Evolutionary conservation across 2,797 vertebrate species (phyloP).

Genomic region (Craterocephalus amniculus): DNA sequence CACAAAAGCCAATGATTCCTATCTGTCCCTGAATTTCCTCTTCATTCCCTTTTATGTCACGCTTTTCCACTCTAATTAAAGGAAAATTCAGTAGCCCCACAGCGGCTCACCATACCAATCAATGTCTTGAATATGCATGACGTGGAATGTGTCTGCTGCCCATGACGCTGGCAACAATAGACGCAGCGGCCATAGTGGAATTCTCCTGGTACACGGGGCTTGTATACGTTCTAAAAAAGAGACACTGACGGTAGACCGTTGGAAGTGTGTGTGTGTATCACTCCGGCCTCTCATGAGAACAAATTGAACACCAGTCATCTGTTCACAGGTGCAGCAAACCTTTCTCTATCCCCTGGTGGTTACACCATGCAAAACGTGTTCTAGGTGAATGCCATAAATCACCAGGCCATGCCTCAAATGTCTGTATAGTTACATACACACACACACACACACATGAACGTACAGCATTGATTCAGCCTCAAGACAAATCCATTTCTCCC

Average conservation of each 20-base stretch:
- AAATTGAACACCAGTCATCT: constrained; percentile 56
- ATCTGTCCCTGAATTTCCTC: constrained; percentile 71
- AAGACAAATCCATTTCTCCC: constrained; percentile 82
- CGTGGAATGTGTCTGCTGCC: constrained; percentile 17
- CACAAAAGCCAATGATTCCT: constrained; percentile 82
- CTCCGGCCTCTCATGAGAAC: constrained; percentile 35
- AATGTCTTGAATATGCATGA: constrained; percentile 74
- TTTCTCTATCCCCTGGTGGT: constrained; percentile 52
- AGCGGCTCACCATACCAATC: constrained; percentile 59
- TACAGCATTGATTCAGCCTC: constrained; percentile 80
- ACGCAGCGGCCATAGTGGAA: constrained; percentile 35
- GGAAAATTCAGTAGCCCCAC: constrained; percentile 66
- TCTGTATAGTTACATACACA: constrained; percentile 33
- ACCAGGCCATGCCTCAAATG: constrained; percentile 65
- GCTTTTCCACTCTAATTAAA: constrained; percentile 75
- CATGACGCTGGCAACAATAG: constrained; percentile 21
- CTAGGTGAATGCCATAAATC: constrained; percentile 76
- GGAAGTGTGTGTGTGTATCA: constrained; percentile 15
- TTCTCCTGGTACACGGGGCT: constrained; percentile 18
- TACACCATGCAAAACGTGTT: constrained; percentile 60
- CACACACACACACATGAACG: constrained; percentile 25
- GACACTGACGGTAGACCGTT: constrained; percentile 3
- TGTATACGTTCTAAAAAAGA: constrained; percentile 18
- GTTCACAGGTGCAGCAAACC: constrained; percentile 49
- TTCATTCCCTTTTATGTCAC: constrained; percentile 68